Base-by-base conservation (phyloP, 2,888 invertebrate genomes). In the Hemithea aestivaria region DNA sequence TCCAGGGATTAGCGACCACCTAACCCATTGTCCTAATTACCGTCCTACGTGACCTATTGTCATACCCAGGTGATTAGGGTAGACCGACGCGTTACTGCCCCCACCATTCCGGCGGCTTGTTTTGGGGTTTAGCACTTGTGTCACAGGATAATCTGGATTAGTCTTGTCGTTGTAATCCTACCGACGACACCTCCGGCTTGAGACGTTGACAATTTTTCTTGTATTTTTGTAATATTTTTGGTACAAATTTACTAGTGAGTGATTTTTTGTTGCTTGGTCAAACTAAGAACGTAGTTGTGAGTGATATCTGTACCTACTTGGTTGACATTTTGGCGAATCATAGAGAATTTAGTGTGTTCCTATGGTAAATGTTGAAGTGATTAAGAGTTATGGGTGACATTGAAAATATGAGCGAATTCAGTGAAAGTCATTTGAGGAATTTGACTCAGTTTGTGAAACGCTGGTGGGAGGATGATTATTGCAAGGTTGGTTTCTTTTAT, bases 381-480 rank as follows among this genome's bases (percentile, higher is more conserved):
- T 16, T 16, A 9, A 7, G 6, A 9, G 6, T 32, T 10, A 30
- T 46, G 36, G 40, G 29, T 40, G 41, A 16, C 9, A 29, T 30
- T 28, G 38, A 54, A n/a, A 48, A 33, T 7, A 66, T 68, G 69
- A 63, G 62, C 58, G 68, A 66, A 12, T 52, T 55, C 21, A 52
- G 52, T 47, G 71, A 72, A 9, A 64, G 61, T 36, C 67, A 66
- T 60, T 62, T 83, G 53, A 55, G 48, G 9, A 73, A 74, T 52
- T 51, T 83, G 35, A 62, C 67, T 8, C 67, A 65, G 48, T 83
- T 81, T 45, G 77, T 81, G 5, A 77, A 74, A 47, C 66, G 81
- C 1, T 84, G 82, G 82, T 82, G 81, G 80, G 75, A 81, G 54
- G 75, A 80, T 28, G 72, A 64, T 51, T 69, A 73, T 56, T 28